Base-by-base conservation (phyloP, 2,113 vertebrate species). In the Riparia riparia region DNA sequence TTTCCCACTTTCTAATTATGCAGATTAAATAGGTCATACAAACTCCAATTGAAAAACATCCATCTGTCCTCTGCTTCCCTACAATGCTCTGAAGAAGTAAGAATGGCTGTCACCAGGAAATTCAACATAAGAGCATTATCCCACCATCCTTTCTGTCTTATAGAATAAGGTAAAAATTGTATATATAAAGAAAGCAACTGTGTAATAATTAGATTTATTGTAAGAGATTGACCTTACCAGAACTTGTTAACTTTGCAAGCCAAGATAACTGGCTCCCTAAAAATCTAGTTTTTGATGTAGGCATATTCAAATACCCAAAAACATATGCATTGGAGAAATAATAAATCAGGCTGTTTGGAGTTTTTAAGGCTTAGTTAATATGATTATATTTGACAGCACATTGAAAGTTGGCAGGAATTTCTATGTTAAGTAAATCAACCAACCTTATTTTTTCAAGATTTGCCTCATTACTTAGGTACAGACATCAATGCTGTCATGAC, bases 1-100 rank as follows among this genome's bases (percentile, higher is more conserved):
- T 89, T 96, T 88, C 72, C 49, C 60, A 93, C 95, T 96, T 94
- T 93, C 81, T 95, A 86, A 87, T 96, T 83, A 77, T 78, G 66
- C 57, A 91, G 71, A 94, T 96, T 82, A 85, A 90, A 77, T 28
- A 90, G 60, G 39, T 85, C 51, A 39, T 17, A 54, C 31, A 70
- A 64, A 54, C 58, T 90, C 41, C 82, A 53, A 72, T 37, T 71
- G 69, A 90, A 95, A 93, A 71, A 44, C 4, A 18, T 44, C 53
- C 56, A 69, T 93, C 54, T 88, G 28, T 32, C 65, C 68, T 82
- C 60, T 90, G 44, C 41, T 82, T 93, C 72, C 53, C 24, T 83
- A 53, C 44, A 54, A n/a, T 1, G 2, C 14, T 49, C 37, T n/a
- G 53, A 68, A 9, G 1, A 2, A 84, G 60, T 53, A 85, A 90